Percentiles rank a stretch among this genome's conserved stretches.
phyloP scores from a whole-genome alignment of 2,888 invertebrate species.

The Volucella zonaria region DNA sequence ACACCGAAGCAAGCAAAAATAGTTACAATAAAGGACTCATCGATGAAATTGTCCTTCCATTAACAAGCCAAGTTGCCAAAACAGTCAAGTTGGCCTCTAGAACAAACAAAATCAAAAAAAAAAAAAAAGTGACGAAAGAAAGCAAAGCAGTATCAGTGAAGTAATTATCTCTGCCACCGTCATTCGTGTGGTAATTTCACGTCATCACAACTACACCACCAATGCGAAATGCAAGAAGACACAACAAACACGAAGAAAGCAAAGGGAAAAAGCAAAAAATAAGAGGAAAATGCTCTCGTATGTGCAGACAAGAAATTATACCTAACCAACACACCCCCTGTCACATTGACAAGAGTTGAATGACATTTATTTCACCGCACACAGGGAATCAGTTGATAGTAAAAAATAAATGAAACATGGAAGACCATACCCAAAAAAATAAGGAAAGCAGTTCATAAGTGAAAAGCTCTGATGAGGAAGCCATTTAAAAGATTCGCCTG shows the following conservation, averaged over 20 bases:
- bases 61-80: slow-evolving; percentile 73
- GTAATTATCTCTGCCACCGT: slow-evolving; percentile 65
- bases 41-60: slow-evolving; percentile 51
- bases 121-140: slow-evolving; percentile 24
- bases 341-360: slow-evolving; percentile 68
- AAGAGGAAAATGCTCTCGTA: slow-evolving; percentile 47
- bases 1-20: slow-evolving; percentile 22
- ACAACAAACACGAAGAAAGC: not conserved
- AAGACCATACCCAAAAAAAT: slow-evolving; percentile 52
- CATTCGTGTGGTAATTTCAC: slow-evolving; percentile 70
- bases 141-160: slow-evolving; percentile 50
- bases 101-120: not conserved
- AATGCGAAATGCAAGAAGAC: slow-evolving; percentile 25
- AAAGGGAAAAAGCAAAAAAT: no score
- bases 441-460: slow-evolving; percentile 51
- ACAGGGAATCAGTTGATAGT: slow-evolving; percentile 12
- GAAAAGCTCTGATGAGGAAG: slow-evolving; percentile 67
- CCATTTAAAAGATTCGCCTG: slow-evolving; percentile 66
- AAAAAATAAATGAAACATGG: slow-evolving; percentile 12
- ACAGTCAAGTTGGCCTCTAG: slow-evolving; percentile 38
- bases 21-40: slow-evolving; percentile 31
- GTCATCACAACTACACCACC: slow-evolving; percentile 49
- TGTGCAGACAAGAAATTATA: slow-evolving; percentile 51
- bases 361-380: slow-evolving; percentile 59
- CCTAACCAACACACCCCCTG: slow-evolving; percentile 21